Conservation (phyloP, 2,888 invertebrate species). For the Creontiades dilutus region DNA sequence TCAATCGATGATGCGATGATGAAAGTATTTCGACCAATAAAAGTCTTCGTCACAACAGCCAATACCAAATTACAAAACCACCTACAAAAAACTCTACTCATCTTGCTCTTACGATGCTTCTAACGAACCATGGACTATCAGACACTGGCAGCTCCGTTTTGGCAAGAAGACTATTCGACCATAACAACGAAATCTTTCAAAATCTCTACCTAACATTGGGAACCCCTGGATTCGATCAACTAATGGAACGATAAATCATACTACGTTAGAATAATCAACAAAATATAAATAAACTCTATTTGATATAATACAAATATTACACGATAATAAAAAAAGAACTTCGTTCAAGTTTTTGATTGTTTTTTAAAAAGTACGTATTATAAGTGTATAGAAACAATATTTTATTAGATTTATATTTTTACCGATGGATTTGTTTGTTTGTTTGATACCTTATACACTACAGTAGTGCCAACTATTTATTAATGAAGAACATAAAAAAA, state of each 20-base stretch:
- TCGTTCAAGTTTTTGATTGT: constrained; percentile 36
- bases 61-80: too few relatives aligned
- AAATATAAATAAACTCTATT: constrained; percentile 42
- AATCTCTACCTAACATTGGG: background rate
- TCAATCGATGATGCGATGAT: too few relatives aligned
- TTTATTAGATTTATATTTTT: background rate
- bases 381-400: constrained; percentile 1
- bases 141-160: too few relatives aligned
- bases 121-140: too few relatives aligned
- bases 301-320: constrained; percentile 31
- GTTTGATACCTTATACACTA: constrained; percentile 10
- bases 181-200: too few relatives aligned
- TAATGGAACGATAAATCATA: background rate
- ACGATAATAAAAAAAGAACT: constrained; percentile 24
- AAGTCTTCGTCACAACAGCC: too few relatives aligned
- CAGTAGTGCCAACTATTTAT: constrained; percentile 38
- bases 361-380: constrained; percentile 16
- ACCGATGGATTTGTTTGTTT: background rate
- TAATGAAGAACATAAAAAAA: constrained; percentile 66
- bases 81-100: too few relatives aligned
- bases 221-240: constrained; percentile 11
- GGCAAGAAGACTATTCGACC: too few relatives aligned
- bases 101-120: too few relatives aligned
- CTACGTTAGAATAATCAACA: constrained; percentile 18
- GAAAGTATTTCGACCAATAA: too few relatives aligned